Percentiles rank a stretch among this genome's conserved stretches.
These are phyloP conservation scores for Phragmatobia fuliginosa DNA, from an alignment of 2,888 invertebrate genomes.

Conservation along the genomic window DNA sequence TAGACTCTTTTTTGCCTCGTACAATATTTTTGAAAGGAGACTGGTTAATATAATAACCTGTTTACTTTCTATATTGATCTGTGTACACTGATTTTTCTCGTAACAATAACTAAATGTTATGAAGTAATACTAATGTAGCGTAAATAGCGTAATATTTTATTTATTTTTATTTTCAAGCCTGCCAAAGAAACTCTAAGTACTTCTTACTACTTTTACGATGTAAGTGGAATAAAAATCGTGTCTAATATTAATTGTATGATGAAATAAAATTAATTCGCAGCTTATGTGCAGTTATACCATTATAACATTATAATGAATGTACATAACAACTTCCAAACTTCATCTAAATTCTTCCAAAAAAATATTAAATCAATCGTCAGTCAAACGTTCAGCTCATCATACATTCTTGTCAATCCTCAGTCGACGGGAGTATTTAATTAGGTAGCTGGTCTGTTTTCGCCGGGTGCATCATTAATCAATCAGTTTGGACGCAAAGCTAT, in stretches of 20 bases:
- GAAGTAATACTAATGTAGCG: neutral
- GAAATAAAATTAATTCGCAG: neutral
- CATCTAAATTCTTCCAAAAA: slow-evolving; percentile 16
- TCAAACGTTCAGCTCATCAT: slow-evolving; percentile 58
- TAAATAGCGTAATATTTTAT: too few relatives aligned
- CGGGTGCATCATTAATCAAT: slow-evolving; percentile 84
- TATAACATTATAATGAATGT: neutral
- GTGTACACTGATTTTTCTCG: neutral
- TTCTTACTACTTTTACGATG: too few relatives aligned
- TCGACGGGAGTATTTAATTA: slow-evolving; percentile 78
- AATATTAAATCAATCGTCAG: slow-evolving; percentile 47
- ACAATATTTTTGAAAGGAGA: neutral
- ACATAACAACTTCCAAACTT: neutral
- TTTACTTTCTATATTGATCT: neutral
- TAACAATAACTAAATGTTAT: neutral
- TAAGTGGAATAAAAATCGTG: too few relatives aligned
- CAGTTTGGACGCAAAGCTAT: slow-evolving; percentile 72
- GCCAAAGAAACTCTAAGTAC: too few relatives aligned
- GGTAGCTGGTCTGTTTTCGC: slow-evolving; percentile 81
- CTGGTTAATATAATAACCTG: neutral
- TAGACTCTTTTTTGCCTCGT: neutral
- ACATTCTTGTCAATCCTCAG: slow-evolving; percentile 55
- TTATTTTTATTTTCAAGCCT: too few relatives aligned
- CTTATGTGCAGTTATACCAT: neutral
- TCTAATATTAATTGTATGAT: too few relatives aligned